Base-by-base conservation (phyloP, 2,113 vertebrate species). In the Nansenia antarctica region DNA sequence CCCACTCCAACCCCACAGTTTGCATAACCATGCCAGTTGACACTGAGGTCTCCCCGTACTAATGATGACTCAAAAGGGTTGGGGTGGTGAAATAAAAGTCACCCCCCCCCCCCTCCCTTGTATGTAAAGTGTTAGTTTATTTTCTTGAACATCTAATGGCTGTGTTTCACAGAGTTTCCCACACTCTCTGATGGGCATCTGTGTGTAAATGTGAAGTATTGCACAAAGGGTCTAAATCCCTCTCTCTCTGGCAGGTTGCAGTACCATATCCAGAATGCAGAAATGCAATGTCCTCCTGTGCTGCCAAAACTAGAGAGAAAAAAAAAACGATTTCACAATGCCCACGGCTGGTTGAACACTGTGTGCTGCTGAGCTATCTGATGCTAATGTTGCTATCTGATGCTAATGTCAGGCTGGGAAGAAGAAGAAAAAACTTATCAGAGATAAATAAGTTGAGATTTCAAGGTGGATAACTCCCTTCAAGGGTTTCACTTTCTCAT, bases 401-500 rank as follows among this genome's bases (percentile, higher is more conserved):
- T 49, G 64, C 1, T 30, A 64, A 65, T 63, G 26, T 15, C 5
- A 27, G 2, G 15, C 15, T 12, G 29, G 6, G 53, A n/a, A n/a
- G n/a, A n/a, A n/a, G n/a, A n/a, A 24, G 15, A 29, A 35, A 53
- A 65, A 49, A 34, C 12, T 29, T 37, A 59, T 61, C 14, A 9
- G 55, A 35, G 67, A 70, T 68, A 67, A 73, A 79, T 59, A 53
- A 67, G 67, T 60, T 59, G 15, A 69, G 70, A 78, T 72, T 71
- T 65, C 47, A 70, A 81, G 80, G 67, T 82, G 71, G 70, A 73
- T 67, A 72, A 88, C 70, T 82, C 74, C 74, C 77, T 88, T 76
- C 64, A 72, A 76, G 80, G 52, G 82, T 82, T 82, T 70, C 88
- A 80, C 82, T 90, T 92, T 90, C 86, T 89, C 85, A 91, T 90